Percentiles rank a stretch among this genome's conserved stretches.
These are phyloP conservation scores for Drosophila robusta DNA, from an alignment of 2,888 invertebrate species.

Conservation along the genomic window DNA sequence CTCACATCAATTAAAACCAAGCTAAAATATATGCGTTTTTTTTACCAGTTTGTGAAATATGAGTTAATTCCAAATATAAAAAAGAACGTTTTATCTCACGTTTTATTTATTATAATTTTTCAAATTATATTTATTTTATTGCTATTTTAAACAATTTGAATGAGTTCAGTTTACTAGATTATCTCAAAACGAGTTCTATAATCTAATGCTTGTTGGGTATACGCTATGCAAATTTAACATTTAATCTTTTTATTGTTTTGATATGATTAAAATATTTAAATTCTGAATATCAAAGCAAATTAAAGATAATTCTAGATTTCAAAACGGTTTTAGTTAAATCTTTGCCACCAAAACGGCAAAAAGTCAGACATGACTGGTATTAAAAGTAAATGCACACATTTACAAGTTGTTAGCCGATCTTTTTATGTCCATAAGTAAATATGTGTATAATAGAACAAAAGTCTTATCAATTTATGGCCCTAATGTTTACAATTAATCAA, in stretches of 20 bases:
- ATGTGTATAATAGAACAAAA: constrained; percentile 5
- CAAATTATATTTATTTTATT: not conserved
- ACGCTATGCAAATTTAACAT: not conserved
- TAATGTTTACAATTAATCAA: constrained; percentile 60
- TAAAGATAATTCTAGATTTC: not conserved
- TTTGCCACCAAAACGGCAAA: too few relatives aligned
- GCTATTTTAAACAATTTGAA: not conserved
- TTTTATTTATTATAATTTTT: not conserved
- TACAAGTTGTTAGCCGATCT: not conserved
- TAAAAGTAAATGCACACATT: not conserved
- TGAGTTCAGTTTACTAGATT: not conserved
- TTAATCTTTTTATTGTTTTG: not conserved
- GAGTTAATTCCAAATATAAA: too few relatives aligned
- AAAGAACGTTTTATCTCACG: too few relatives aligned
- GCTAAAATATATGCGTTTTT: too few relatives aligned
- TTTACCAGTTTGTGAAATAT: too few relatives aligned
- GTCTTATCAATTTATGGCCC: constrained; percentile 58
- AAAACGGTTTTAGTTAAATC: too few relatives aligned
- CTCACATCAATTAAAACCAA: too few relatives aligned
- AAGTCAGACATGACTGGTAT: too few relatives aligned
- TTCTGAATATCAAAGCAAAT: not conserved
- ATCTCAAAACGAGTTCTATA: constrained; percentile 6
- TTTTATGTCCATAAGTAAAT: too few relatives aligned
- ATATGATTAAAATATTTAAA: not conserved
- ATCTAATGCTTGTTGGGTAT: not conserved